Evolutionary conservation across 1,140 invertebrate species (phyloP).

Genomic region (Drosophila sturtevanti): DNA sequence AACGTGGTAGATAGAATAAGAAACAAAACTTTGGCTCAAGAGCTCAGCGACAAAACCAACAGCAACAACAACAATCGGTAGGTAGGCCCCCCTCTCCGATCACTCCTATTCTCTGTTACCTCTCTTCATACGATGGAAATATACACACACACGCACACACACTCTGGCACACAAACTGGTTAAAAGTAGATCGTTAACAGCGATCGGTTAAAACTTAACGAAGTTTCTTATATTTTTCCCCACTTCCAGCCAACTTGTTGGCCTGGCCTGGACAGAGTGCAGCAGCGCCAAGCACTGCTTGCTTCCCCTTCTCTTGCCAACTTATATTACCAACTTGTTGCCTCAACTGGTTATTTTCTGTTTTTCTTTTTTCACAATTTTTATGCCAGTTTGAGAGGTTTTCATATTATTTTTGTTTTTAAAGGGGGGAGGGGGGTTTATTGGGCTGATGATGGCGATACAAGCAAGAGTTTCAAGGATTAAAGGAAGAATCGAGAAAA

Average conservation of each 20-base stretch:
- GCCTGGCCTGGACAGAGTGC: no score
- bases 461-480: background rate
- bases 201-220: slow-evolving; percentile 51
- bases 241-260: slow-evolving; percentile 41
- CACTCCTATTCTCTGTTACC: no score
- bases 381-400: background rate
- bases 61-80: slow-evolving; percentile 7
- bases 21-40: slow-evolving; percentile 32
- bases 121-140: no score
- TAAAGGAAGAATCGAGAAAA: no score
- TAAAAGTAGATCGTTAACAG: slow-evolving; percentile 70
- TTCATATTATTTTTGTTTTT: background rate
- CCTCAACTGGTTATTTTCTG: slow-evolving; percentile 66
- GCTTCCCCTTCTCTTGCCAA: background rate
- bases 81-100: no score
- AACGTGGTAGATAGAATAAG: slow-evolving; percentile 37
- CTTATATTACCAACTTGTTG: slow-evolving; percentile 12
- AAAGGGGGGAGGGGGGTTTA: background rate
- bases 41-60: slow-evolving; percentile 13
- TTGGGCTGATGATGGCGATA: background rate
- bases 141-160: background rate
- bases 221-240: slow-evolving; percentile 22
- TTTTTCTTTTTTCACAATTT: slow-evolving; percentile 50
- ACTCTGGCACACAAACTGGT: slow-evolving; percentile 64
- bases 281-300: slow-evolving; percentile 1